Evolutionary conservation across 2,888 invertebrate genomes (phyloP).

Genomic region (Drosophila dives): DNA sequence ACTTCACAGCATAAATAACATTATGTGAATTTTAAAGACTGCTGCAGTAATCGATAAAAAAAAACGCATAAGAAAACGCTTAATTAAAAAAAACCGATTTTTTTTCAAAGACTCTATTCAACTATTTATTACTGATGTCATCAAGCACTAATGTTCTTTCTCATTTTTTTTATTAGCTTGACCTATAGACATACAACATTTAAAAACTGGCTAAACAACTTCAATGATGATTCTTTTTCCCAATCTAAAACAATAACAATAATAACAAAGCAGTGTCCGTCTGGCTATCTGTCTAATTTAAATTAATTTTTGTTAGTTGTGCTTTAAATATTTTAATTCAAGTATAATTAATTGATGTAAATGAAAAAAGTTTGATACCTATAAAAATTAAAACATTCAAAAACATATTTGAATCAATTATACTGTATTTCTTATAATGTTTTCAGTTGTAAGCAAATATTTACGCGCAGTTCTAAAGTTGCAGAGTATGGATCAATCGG

Average conservation of each 20-base stretch:
- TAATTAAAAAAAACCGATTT: not conserved
- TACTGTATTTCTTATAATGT: not conserved
- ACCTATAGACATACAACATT: conserved; percentile 26
- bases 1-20: not conserved
- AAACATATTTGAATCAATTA: not conserved
- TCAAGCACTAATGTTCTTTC: not conserved
- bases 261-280: too few species aligned
- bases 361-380: not conserved
- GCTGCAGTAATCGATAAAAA: not conserved
- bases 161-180: not conserved
- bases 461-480: not conserved
- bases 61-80: not conserved
- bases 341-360: not conserved
- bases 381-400: not conserved
- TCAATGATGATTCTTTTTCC: not conserved
- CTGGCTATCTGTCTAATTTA: not conserved
- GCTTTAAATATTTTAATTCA: not conserved
- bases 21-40: not conserved
- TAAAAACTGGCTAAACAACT: conserved; percentile 28
- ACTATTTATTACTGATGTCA: conserved; percentile 1
- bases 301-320: not conserved
- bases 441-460: not conserved
- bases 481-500: not conserved
- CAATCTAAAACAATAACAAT: not conserved
- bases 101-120: not conserved